Percentiles rank a stretch among this genome's conserved stretches.
phyloP scores from a whole-genome alignment of 2,797 vertebrate species.

The Eutrigla gurnardus region DNA sequence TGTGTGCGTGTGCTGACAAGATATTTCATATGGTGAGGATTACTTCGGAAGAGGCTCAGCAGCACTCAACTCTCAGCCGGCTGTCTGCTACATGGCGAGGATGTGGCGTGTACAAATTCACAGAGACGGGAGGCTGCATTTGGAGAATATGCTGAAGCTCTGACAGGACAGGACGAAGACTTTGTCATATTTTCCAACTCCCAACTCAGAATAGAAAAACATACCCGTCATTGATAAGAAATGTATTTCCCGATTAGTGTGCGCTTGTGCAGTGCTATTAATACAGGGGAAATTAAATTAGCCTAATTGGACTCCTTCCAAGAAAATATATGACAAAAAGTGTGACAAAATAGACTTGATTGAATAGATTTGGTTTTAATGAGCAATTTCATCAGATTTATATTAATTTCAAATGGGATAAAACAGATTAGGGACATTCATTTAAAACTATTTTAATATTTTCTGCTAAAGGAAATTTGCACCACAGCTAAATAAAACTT shows the following conservation, averaged over 20 bases:
- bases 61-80: constrained; percentile 57
- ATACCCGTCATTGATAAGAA: too few species aligned
- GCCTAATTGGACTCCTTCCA: not conserved
- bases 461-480: not conserved
- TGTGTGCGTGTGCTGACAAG: constrained; percentile 16
- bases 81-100: constrained; percentile 33
- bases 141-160: not conserved
- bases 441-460: not conserved
- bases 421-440: not conserved
- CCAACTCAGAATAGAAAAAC: too few species aligned
- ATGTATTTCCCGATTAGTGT: not conserved
- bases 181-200: constrained; percentile 3
- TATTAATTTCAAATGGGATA: not conserved
- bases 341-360: not conserved
- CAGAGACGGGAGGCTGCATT: constrained; percentile 28
- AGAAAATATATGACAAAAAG: not conserved
- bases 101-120: constrained; percentile 37
- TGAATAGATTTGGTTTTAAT: constrained; percentile 1
- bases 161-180: not conserved
- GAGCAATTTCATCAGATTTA: not conserved
- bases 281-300: constrained; percentile 6
- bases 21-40: constrained; percentile 72
- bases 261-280: not conserved
- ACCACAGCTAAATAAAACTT: not conserved
- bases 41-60: constrained; percentile 50